These are phyloP conservation scores for Thumatha senex DNA, from an alignment of 2,888 invertebrate species.

Conservation along the genomic window DNA sequence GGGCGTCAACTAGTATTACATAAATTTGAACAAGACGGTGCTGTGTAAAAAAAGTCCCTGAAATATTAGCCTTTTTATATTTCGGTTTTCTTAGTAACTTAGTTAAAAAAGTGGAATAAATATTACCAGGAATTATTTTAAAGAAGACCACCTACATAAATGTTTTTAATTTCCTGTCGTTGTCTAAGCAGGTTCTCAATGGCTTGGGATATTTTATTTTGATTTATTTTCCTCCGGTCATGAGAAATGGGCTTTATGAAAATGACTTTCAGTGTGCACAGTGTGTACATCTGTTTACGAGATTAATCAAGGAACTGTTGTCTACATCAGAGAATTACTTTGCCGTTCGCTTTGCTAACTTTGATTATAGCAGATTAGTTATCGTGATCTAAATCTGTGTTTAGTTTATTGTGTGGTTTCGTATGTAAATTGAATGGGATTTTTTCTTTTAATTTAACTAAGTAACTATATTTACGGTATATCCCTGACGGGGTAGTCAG, in stretches of 20 bases:
- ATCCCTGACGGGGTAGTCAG: too few relatives aligned
- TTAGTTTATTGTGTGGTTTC: slow-evolving; percentile 24
- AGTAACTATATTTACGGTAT: too few relatives aligned
- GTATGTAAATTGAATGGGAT: too few relatives aligned
- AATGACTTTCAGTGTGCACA: slow-evolving; percentile 31
- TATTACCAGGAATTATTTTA: too few relatives aligned
- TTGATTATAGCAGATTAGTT: slow-evolving; percentile 35
- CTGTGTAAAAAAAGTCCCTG: neutral
- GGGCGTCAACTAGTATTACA: too few relatives aligned
- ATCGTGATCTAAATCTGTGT: slow-evolving; percentile 28
- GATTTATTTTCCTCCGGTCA: neutral
- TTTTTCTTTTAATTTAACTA: too few relatives aligned
- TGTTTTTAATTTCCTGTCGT: neutral
- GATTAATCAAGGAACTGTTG: slow-evolving; percentile 43
- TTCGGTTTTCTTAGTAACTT: too few relatives aligned
- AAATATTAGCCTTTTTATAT: too few relatives aligned
- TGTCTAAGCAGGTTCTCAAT: neutral
- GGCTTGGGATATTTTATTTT: neutral
- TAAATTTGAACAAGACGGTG: too few relatives aligned
- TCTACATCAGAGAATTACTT: slow-evolving; percentile 37
- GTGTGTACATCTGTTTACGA: slow-evolving; percentile 47
- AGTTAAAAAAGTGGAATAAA: too few relatives aligned
- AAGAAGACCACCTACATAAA: neutral
- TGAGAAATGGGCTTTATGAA: slow-evolving; percentile 24
- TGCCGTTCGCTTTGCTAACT: slow-evolving; percentile 36